Conservation (phyloP, 2,888 invertebrate species). For the Arge pagana region DNA sequence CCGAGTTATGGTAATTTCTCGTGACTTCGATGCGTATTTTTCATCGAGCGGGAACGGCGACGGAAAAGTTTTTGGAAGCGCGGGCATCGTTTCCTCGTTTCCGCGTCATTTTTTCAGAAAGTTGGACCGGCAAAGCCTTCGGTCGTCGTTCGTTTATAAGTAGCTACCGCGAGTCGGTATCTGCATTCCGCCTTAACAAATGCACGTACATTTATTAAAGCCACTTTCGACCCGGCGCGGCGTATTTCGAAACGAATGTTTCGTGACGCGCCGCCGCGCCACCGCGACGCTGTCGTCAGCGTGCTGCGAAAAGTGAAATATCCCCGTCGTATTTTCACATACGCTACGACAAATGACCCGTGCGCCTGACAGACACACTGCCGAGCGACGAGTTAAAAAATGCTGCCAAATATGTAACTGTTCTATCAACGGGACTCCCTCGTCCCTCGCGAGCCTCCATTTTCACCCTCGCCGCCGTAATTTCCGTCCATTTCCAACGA, state of each 20-base stretch:
- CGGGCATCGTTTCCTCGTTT: no score
- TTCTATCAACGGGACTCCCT: conserved; percentile 37
- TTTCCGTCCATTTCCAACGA: no score
- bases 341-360: conserved; percentile 54
- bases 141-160: conserved; percentile 10
- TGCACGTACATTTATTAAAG: conserved; percentile 56
- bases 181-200: conserved; percentile 41
- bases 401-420: conserved; percentile 44
- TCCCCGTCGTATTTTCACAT: conserved; percentile 57
- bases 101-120: no score
- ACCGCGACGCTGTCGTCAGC: conserved; percentile 56
- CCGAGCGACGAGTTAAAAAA: conserved; percentile 39
- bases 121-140: no score
- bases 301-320: conserved; percentile 57
- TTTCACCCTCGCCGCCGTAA: no score
- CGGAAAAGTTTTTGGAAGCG: no score
- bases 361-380: conserved; percentile 51
- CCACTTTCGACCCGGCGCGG: conserved; percentile 43
- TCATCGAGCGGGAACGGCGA: no score
- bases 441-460: no score
- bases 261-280: conserved; percentile 55
- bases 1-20: no score
- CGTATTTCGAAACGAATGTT: conserved; percentile 55
- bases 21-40: no score
- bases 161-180: conserved; percentile 3